These are phyloP conservation scores for Pomatostomus ruficeps DNA, from an alignment of 2,113 vertebrate species.

Conservation along the genomic window DNA sequence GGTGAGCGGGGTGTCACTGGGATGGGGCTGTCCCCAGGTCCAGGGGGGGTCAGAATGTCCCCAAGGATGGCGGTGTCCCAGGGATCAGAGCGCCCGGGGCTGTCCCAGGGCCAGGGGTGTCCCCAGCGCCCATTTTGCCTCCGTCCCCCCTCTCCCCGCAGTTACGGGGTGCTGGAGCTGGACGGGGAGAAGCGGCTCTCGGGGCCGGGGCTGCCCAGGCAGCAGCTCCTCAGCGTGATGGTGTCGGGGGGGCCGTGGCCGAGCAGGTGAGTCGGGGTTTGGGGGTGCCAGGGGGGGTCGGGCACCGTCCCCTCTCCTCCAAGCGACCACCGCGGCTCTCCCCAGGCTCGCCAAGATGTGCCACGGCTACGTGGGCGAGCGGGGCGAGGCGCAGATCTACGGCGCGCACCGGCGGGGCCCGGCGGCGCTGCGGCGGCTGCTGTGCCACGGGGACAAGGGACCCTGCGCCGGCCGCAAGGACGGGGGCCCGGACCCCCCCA, in stretches of 20 bases:
- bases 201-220: background rate
- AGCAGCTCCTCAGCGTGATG: background rate
- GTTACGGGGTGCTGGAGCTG: slow-evolving; percentile 38
- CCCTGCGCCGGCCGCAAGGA: background rate
- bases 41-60: background rate
- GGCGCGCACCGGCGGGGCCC: background rate
- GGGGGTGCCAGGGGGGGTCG: rapidly evolving
- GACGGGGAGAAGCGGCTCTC: background rate
- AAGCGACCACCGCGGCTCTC: background rate
- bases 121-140: background rate
- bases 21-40: rapidly evolving
- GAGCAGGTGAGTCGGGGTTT: background rate
- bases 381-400: background rate
- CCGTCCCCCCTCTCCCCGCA: background rate
- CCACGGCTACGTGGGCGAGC: slow-evolving; percentile 26
- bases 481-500: background rate
- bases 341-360: slow-evolving; percentile 44
- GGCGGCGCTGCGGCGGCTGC: background rate
- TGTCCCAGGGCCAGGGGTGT: no score
- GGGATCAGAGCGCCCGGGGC: no score
- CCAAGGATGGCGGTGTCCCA: background rate
- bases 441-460: slow-evolving; percentile 25
- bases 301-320: rapidly evolving
- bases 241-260: slow-evolving; percentile 31
- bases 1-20: background rate